Conservation (phyloP, 1,140 invertebrate species). For the Panagrolaimus sp. region DNA sequence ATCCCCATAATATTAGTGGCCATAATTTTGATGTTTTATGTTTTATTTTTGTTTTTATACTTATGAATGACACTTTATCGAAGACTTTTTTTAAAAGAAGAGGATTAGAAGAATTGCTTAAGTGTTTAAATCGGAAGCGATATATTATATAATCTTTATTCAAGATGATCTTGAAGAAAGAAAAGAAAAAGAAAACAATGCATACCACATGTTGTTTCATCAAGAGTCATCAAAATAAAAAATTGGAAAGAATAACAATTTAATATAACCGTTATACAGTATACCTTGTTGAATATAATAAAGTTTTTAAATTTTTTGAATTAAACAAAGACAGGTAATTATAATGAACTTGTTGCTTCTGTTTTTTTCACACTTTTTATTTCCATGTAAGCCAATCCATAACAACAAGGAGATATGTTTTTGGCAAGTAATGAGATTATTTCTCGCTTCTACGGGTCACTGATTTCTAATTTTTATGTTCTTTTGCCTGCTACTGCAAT, state of each 20-base stretch:
- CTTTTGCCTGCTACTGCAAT: neutral
- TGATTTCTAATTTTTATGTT: conserved; percentile 8
- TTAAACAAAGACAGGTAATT: too few relatives aligned
- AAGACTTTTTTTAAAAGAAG: too few relatives aligned
- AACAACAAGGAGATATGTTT: neutral
- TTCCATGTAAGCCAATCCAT: too few relatives aligned
- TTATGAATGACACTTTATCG: too few relatives aligned
- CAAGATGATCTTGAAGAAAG: neutral
- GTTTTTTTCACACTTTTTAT: neutral
- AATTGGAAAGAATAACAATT: neutral
- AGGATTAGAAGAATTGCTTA: too few relatives aligned
- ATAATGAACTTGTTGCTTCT: conserved; percentile 5
- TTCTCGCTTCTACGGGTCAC: neutral
- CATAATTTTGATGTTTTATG: too few relatives aligned
- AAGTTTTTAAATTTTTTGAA: too few relatives aligned
- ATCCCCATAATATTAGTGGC: too few relatives aligned
- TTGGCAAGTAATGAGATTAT: neutral
- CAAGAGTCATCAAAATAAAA: neutral
- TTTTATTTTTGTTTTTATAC: too few relatives aligned
- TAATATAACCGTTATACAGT: too few relatives aligned
- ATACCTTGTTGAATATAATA: too few relatives aligned
- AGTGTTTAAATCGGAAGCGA: too few relatives aligned
- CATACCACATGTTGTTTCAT: neutral
- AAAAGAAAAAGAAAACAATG: neutral
- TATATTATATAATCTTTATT: conserved; percentile 14